phyloP scores from a whole-genome alignment of 2,797 vertebrate genomes.

The Sebastes minor region DNA sequence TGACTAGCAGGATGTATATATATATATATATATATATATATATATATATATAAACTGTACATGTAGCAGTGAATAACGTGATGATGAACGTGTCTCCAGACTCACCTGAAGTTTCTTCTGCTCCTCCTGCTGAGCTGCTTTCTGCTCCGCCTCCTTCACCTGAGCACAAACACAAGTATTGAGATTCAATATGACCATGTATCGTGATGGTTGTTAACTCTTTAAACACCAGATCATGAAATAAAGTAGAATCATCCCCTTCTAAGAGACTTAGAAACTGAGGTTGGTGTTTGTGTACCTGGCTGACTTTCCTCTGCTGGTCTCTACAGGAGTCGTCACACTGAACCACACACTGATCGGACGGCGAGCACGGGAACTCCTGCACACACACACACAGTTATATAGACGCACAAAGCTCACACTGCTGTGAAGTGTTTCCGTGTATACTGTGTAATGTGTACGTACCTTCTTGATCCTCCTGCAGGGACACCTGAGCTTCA shows the following conservation, averaged over 20 bases:
- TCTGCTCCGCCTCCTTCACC: slow-evolving; percentile 70
- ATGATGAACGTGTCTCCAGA: neutral
- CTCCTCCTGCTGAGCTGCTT: slow-evolving; percentile 67
- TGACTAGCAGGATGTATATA: too few species aligned
- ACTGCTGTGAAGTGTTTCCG: neutral
- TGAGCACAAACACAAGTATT: slow-evolving; percentile 15
- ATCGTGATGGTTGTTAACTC: neutral
- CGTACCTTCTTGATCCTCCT: slow-evolving; percentile 93
- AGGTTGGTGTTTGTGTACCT: slow-evolving; percentile 78
- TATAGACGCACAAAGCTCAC: too few species aligned
- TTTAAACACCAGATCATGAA: too few species aligned
- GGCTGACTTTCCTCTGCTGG: slow-evolving; percentile 86
- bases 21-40: too few species aligned
- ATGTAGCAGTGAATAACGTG: neutral
- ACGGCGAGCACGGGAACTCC: slow-evolving; percentile 87
- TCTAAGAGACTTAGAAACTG: neutral
- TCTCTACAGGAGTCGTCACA: slow-evolving; percentile 89
- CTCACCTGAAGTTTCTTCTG: slow-evolving; percentile 67
- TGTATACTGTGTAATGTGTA: neutral
- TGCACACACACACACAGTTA: slow-evolving; percentile 43
- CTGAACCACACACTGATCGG: slow-evolving; percentile 77
- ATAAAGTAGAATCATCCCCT: too few species aligned
- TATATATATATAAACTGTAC: too few species aligned
- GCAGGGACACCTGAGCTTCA: slow-evolving; percentile 93
- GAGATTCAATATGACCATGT: neutral